phyloP scores from a whole-genome alignment of 37 sponge, comb jelly and placozoan genomes.

The Lycopodina hypogea region DNA sequence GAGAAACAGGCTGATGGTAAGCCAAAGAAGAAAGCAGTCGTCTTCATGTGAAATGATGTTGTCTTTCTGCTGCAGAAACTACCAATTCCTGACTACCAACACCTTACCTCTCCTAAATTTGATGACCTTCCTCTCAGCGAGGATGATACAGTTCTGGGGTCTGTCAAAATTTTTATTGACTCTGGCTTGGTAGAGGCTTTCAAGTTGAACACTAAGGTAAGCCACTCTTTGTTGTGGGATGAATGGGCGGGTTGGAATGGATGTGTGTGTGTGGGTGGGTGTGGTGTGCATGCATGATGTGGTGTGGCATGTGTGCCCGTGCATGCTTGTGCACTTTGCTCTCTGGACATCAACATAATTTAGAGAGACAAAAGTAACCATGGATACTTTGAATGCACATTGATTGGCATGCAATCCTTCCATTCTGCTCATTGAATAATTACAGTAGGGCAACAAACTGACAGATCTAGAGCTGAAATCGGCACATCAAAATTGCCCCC shows the following conservation, averaged over 20 bases:
- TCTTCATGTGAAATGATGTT: background rate
- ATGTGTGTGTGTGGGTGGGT: slow-evolving; percentile 2
- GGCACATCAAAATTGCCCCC: too few relatives aligned
- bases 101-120: slow-evolving; percentile 66
- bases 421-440: too few relatives aligned
- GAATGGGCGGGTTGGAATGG: too few relatives aligned
- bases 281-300: too few relatives aligned
- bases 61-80: background rate
- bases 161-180: slow-evolving; percentile 84
- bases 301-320: too few relatives aligned
- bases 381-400: too few relatives aligned
- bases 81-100: slow-evolving; percentile 29
- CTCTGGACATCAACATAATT: too few relatives aligned
- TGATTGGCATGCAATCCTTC: too few relatives aligned
- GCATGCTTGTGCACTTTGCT: too few relatives aligned
- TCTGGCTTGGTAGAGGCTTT: slow-evolving; percentile 55
- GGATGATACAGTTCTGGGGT: slow-evolving; percentile 83
- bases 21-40: background rate
- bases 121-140: slow-evolving; percentile 69
- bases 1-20: slow-evolving; percentile 34
- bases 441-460: too few relatives aligned
- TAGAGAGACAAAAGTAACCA: too few relatives aligned
- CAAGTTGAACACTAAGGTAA: slow-evolving; percentile 57
- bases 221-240: background rate
- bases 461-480: too few relatives aligned